phyloP scores from a whole-genome alignment of 2,888 invertebrate genomes.

The Dynastes maya region DNA sequence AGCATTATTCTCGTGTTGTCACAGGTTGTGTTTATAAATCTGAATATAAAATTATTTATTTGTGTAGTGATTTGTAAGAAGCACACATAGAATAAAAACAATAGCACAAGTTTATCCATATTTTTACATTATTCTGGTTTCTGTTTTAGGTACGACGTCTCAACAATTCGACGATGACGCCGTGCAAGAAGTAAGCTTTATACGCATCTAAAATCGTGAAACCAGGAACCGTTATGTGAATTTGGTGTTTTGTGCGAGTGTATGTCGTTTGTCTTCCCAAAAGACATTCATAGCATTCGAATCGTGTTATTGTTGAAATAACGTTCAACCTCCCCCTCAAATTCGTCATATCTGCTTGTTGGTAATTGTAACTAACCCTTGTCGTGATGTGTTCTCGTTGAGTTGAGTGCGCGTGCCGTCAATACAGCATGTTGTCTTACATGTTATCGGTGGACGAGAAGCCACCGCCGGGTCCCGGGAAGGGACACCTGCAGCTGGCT shows the following conservation, averaged over 20 bases:
- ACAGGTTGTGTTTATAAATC: too few relatives aligned
- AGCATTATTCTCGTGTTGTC: too few relatives aligned
- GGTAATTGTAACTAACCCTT: constrained; percentile 2
- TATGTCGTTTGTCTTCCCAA: constrained; percentile 34
- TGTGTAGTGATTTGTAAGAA: too few relatives aligned
- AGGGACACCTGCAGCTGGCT: constrained; percentile 70
- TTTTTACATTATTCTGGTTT: not conserved
- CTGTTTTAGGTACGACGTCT: constrained; percentile 47
- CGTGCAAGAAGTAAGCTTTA: constrained; percentile 51
- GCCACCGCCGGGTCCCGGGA: constrained; percentile 75
- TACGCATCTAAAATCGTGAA: not conserved
- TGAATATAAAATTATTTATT: too few relatives aligned
- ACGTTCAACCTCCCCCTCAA: not conserved
- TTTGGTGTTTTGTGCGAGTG: constrained; percentile 40
- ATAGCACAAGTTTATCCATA: too few relatives aligned
- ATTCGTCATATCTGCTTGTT: constrained; percentile 4
- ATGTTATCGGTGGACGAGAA: constrained; percentile 87
- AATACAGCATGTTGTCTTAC: constrained; percentile 80
- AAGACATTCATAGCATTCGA: constrained; percentile 18
- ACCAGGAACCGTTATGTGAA: constrained; percentile 40
- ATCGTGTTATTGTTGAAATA: constrained; percentile 25
- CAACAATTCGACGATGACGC: constrained; percentile 46
- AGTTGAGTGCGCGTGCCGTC: constrained; percentile 38
- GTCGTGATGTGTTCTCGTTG: constrained; percentile 46
- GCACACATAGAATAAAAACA: too few relatives aligned